phyloP scores from a whole-genome alignment of 2,113 vertebrate species.

The Corythaixoides concolor region DNA sequence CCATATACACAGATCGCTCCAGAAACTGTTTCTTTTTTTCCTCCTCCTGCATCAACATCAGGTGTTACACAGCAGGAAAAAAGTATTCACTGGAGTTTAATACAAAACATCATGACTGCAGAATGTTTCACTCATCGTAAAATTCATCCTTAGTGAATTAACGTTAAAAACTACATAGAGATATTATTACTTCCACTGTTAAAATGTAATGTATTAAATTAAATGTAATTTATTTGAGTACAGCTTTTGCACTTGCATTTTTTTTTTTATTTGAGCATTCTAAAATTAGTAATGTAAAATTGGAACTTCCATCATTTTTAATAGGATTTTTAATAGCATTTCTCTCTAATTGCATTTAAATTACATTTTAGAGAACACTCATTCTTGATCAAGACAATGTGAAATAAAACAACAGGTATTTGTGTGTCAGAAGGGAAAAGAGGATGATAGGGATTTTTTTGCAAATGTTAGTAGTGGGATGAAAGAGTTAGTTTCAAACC shows the following conservation, averaged over 20 bases:
- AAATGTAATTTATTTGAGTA: not conserved
- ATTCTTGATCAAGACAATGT: not conserved
- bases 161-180: not conserved
- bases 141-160: not conserved
- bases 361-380: not conserved
- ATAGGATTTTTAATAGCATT: slow-evolving; percentile 5
- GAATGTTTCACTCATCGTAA: not conserved
- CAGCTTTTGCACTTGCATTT: not conserved
- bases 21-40: not conserved
- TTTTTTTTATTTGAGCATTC: not conserved
- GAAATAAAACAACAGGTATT: not conserved
- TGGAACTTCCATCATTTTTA: not conserved
- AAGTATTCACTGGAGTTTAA: slow-evolving; percentile 22
- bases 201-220: no score
- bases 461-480: not conserved
- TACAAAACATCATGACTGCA: not conserved
- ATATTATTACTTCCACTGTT: not conserved
- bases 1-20: not conserved
- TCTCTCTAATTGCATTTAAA: slow-evolving; percentile 18
- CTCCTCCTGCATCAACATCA: not conserved
- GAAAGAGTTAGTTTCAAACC: not conserved
- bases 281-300: not conserved
- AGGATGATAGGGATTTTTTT: not conserved
- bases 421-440: not conserved
- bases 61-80: slow-evolving; percentile 21